phyloP scores from a whole-genome alignment of 2,797 vertebrate species.

The Trachops cirrhosus region DNA sequence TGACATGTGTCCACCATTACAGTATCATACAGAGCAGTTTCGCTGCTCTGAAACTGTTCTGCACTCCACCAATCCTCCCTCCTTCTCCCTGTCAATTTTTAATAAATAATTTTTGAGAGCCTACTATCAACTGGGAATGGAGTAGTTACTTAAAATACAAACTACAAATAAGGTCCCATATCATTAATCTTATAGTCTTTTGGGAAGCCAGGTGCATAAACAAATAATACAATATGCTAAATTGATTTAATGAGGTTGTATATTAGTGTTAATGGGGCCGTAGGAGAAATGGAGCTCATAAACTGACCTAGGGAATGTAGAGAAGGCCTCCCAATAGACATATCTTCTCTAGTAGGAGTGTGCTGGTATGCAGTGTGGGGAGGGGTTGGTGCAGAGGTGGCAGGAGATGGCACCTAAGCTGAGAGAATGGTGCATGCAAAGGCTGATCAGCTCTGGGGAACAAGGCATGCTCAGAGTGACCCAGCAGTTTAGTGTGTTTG shows the following conservation, averaged over 20 bases:
- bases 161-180: background rate
- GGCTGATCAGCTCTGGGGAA: background rate
- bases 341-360: background rate
- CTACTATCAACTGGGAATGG: background rate
- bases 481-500: background rate
- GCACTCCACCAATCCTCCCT: background rate
- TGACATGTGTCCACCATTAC: background rate
- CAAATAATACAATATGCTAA: background rate
- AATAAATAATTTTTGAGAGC: background rate
- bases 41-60: background rate
- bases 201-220: background rate
- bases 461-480: background rate
- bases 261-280: background rate
- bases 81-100: background rate
- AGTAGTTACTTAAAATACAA: background rate
- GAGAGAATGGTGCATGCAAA: background rate
- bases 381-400: background rate
- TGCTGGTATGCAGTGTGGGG: background rate
- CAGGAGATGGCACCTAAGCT: background rate
- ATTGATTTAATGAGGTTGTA: background rate
- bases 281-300: background rate
- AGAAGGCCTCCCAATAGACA: background rate
- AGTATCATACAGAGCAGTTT: background rate
- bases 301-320: background rate
- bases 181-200: background rate